Base-by-base conservation (phyloP, 2,113 vertebrate species). In the Psophia crepitans region DNA sequence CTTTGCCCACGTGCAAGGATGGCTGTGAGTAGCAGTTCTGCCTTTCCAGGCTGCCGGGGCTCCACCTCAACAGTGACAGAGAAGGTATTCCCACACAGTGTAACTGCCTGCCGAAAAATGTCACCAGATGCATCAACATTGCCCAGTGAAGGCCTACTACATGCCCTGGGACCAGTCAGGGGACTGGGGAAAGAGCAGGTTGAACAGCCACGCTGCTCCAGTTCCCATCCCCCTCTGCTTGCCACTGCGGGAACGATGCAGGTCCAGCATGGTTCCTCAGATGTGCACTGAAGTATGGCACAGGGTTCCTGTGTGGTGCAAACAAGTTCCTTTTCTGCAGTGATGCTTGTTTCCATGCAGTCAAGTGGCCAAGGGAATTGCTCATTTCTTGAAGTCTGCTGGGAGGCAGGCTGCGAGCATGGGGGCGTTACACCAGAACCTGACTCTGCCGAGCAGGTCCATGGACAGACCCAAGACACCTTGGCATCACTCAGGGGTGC, bases 111-210 rank as follows among this genome's bases (percentile, higher is more conserved):
- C 12, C 70, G 60, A 58, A 92, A 87, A 79, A 60, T 7, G 27
- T 16, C 30, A 22, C 19, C 41, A 75, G 61, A 78, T n/a, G 26
- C 8, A 56, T 22, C 35, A 56, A 49, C 13, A 7, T 4, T 46
- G 22, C 24, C 26, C 54, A 82, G 41, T 14, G 63, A 84, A 79
- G 13, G 6, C 21, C 41, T 60, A 26, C n/a, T 39, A 8, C 3
- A 1, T 12, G 14, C 54, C 27, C 44, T 60, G 44, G 69, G 44
- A 65, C 33, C 0, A 0, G 21, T 27, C 28, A 63, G 3, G 5
- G 37, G 13, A 33, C 7, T 51, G 60, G 11, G 15, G 18, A 87
- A 85, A 68, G 27, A 58, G 14, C 12, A 77, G 18, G 60, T 44
- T 51, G 46, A 86, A 46, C 32, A 78, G 20, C 33, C 39, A 63